A percentile compares a stretch with the other conserved stretches of the same genome.
Conservation (phyloP, 2,113 vertebrate species). For the Carettochelys insculpta region DNA sequence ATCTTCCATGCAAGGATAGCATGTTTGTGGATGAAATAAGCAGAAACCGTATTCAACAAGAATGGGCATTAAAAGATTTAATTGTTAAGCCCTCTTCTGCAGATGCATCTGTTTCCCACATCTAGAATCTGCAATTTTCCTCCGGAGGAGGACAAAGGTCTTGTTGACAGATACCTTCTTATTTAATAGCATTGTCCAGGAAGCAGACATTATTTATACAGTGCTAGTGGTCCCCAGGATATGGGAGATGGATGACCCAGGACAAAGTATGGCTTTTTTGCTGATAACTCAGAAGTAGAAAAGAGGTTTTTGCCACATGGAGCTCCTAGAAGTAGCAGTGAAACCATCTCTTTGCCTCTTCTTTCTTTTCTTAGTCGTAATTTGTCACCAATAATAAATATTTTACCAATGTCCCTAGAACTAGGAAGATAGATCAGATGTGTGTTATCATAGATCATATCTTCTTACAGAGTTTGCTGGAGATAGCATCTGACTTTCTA, state of each 20-base stretch:
- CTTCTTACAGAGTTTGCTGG: neutral
- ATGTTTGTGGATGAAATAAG: neutral
- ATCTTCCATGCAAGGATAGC: neutral
- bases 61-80: neutral
- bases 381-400: neutral
- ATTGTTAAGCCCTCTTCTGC: neutral
- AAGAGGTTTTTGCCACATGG: neutral
- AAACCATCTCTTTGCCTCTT: neutral
- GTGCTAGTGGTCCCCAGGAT: neutral
- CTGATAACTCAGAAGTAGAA: neutral
- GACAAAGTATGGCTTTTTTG: neutral
- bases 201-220: neutral
- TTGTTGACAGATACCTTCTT: neutral
- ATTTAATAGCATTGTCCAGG: rapidly evolving
- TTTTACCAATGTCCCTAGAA: neutral
- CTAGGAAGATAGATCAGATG: neutral
- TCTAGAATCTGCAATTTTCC: neutral
- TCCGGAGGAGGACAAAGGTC: neutral
- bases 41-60: neutral
- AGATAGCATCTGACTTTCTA: neutral
- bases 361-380: neutral
- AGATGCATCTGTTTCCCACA: neutral
- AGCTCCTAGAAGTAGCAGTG: neutral
- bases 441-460: neutral
- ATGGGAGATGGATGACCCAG: neutral